A percentile compares a stretch with the other conserved stretches of the same genome.
Conservation (phyloP, 2,888 invertebrate genomes). For the Drosophila ochracea region DNA sequence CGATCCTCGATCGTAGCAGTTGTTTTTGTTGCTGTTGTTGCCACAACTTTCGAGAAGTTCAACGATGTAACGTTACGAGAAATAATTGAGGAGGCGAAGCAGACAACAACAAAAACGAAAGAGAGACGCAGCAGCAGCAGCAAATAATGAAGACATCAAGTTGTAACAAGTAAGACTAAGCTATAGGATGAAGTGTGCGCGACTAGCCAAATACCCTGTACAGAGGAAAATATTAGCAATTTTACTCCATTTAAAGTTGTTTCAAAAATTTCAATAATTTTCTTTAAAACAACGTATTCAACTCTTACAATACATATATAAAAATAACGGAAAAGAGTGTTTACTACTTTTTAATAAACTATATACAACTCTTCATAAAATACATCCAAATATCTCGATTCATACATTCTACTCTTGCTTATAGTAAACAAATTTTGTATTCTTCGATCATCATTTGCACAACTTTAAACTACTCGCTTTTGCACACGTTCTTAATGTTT, state of each 20-base stretch:
- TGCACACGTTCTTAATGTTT: constrained; percentile 1
- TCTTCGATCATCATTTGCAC: not conserved
- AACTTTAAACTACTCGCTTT: not conserved
- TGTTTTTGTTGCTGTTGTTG: constrained; percentile 30
- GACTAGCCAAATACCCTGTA: constrained; percentile 1
- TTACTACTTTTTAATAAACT: not conserved
- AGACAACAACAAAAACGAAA: constrained; percentile 27
- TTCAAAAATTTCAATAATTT: too few species aligned
- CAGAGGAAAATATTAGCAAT: too few species aligned
- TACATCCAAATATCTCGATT: not conserved
- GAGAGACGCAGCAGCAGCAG: constrained; percentile 36
- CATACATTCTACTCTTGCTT: not conserved
- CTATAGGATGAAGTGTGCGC: not conserved
- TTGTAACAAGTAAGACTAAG: constrained; percentile 68
- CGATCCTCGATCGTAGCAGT: constrained; percentile 29
- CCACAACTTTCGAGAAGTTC: constrained; percentile 69
- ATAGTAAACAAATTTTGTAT: not conserved
- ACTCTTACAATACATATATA: not conserved
- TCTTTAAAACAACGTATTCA: not conserved
- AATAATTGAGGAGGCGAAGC: constrained; percentile 73
- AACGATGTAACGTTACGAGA: constrained; percentile 67
- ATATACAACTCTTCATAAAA: not conserved
- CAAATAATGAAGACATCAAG: constrained; percentile 81
- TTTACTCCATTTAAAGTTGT: not conserved
- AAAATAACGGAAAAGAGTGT: not conserved